Conservation (phyloP, 2,888 invertebrate genomes). For the Agrotis segetum region DNA sequence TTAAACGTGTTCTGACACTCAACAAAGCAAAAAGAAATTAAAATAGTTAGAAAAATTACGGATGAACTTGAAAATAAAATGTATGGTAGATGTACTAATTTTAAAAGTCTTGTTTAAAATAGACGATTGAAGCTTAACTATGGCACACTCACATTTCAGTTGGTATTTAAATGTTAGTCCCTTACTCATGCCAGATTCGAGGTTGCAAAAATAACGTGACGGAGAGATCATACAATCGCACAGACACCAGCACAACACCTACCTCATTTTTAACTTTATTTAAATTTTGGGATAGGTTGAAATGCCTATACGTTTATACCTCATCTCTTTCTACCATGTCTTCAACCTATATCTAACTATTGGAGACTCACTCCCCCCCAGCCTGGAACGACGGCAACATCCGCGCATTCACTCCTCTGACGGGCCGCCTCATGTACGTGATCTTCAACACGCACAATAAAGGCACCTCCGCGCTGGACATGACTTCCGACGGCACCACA, state of each 20-base stretch:
- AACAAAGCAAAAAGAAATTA: neutral
- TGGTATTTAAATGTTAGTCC: no score
- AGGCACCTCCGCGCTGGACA: slow-evolving; percentile 95
- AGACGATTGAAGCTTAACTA: neutral
- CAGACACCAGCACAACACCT: no score
- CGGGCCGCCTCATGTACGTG: slow-evolving; percentile 95
- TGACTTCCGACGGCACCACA: slow-evolving; percentile 93
- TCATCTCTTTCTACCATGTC: neutral
- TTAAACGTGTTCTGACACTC: neutral
- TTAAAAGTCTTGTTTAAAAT: neutral
- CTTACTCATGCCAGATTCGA: neutral
- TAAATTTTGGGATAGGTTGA: no score
- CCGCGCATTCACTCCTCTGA: slow-evolving; percentile 95
- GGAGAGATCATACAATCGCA: neutral
- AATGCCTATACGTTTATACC: neutral
- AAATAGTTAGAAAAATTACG: neutral
- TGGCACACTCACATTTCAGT: neutral
- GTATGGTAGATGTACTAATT: neutral
- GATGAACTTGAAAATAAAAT: neutral
- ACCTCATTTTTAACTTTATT: no score
- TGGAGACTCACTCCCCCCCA: slow-evolving; percentile 58
- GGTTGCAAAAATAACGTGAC: neutral
- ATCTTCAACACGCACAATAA: slow-evolving; percentile 97
- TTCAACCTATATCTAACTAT: neutral
- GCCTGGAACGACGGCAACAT: slow-evolving; percentile 96